A percentile compares a stretch with the other conserved stretches of the same genome.
Evolutionary conservation across 1,140 invertebrate genomes (phyloP).

Genomic region (Drosophila punjabiensis): DNA sequence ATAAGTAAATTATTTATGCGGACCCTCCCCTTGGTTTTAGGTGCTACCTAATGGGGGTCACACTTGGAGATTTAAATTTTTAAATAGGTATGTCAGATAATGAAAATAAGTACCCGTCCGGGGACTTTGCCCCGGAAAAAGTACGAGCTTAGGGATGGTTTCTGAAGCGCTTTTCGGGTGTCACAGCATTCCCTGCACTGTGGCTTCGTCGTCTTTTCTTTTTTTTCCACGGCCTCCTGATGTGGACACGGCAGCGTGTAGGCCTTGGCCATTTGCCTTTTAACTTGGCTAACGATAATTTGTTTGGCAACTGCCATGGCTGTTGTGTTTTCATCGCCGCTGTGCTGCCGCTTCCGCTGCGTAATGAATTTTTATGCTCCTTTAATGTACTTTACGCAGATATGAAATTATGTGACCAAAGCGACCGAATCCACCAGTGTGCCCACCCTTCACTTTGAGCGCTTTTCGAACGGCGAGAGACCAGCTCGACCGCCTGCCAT

Average conservation of each 20-base stretch:
- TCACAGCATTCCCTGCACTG: constrained; percentile 58
- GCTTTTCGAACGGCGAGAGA: background rate
- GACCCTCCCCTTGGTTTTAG: constrained; percentile 50
- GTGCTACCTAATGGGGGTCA: constrained; percentile 79
- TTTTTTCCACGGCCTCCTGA: constrained; percentile 13
- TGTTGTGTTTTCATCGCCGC: constrained; percentile 29
- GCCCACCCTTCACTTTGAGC: constrained; percentile 14
- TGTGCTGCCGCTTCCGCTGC: constrained; percentile 45
- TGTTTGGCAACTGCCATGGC: constrained; percentile 71
- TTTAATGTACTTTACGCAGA: constrained; percentile 78
- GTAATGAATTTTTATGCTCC: constrained; percentile 82
- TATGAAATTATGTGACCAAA: constrained; percentile 67
- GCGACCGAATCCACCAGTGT: constrained; percentile 34
- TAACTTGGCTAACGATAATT: constrained; percentile 83
- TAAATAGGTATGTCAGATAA: constrained; percentile 83
- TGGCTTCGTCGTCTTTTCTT: constrained; percentile 19
- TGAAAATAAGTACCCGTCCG: constrained; percentile 75
- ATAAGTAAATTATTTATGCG: constrained; percentile 82
- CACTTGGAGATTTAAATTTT: constrained; percentile 81
- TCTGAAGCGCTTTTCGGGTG: constrained; percentile 29
- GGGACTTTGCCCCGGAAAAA: constrained; percentile 50
- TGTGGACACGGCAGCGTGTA: constrained; percentile 45
- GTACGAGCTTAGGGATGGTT: constrained; percentile 29
- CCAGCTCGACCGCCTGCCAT: constrained; percentile 32
- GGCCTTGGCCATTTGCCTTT: constrained; percentile 69